Evolutionary conservation across 2,888 invertebrate species (phyloP).

Genomic region (Parnassius apollo): DNA sequence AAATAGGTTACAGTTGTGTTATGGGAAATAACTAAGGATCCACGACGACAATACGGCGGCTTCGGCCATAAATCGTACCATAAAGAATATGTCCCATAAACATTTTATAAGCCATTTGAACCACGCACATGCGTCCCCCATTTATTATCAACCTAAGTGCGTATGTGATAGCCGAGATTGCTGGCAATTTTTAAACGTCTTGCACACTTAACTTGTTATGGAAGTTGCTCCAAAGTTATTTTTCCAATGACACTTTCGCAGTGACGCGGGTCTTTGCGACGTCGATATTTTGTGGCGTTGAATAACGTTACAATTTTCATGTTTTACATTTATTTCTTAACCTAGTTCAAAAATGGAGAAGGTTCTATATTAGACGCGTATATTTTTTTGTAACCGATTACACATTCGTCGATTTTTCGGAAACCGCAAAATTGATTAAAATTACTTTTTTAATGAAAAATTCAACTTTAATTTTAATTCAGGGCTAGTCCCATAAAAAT

Average conservation of each 20-base stretch:
- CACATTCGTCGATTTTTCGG: too few species aligned
- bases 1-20: constrained; percentile 34
- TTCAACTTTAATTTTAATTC: too few species aligned
- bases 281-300: constrained; percentile 2
- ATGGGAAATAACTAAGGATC: constrained; percentile 31
- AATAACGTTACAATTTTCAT: neutral
- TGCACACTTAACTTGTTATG: constrained; percentile 9
- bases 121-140: constrained; percentile 39
- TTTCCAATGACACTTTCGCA: constrained; percentile 3
- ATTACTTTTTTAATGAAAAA: too few species aligned
- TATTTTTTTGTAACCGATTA: too few species aligned
- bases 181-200: constrained; percentile 28
- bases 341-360: too few species aligned
- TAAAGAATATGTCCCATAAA: constrained; percentile 53
- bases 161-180: constrained; percentile 31
- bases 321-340: too few species aligned
- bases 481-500: too few species aligned
- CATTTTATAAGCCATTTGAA: constrained; percentile 56
- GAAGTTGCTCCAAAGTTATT: constrained; percentile 7
- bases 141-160: constrained; percentile 33
- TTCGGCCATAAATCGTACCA: constrained; percentile 28
- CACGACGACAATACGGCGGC: constrained; percentile 37
- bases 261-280: neutral
- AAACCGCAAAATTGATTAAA: too few species aligned
- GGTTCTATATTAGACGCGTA: too few species aligned